Evolutionary conservation across 2,888 invertebrate species (phyloP).

Genomic region (Amphipoea oculea): DNA sequence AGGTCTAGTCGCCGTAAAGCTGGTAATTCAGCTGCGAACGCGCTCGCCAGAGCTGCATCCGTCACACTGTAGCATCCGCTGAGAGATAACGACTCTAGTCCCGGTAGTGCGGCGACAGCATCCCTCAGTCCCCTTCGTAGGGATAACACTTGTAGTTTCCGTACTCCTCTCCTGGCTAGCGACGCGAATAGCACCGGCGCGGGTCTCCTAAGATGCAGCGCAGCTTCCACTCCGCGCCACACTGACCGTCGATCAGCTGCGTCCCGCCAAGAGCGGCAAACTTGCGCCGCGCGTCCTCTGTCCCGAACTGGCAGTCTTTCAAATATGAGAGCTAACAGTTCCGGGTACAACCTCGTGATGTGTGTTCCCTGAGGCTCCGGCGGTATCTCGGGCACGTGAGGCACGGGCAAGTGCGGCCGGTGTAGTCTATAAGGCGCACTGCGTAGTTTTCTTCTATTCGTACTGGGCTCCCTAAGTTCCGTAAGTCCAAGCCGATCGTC

Average conservation of each 20-base stretch:
- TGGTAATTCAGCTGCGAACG: conserved; percentile 94
- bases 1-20: conserved; percentile 95
- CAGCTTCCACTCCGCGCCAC: conserved; percentile 98
- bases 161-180: conserved; percentile 96
- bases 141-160: conserved; percentile 96
- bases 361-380: conserved; percentile 92
- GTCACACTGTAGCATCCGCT: conserved; percentile 98
- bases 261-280: conserved; percentile 97
- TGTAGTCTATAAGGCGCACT: conserved; percentile 92
- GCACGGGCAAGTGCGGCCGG: conserved; percentile 91
- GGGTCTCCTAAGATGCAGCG: conserved; percentile 95
- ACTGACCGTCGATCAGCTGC: conserved; percentile 98
- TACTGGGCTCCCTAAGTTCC: conserved; percentile 85
- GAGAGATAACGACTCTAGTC: conserved; percentile 96
- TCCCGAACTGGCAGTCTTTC: conserved; percentile 96
- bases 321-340: conserved; percentile 97
- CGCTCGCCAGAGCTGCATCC: conserved; percentile 95
- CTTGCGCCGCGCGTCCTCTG: conserved; percentile 97
- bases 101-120: conserved; percentile 96
- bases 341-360: conserved; percentile 97
- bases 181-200: conserved; percentile 96
- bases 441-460: conserved; percentile 88
- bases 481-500: conserved; percentile 87
- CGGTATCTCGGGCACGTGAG: conserved; percentile 87
- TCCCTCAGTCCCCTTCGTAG: conserved; percentile 95